Conservation (phyloP, 2,113 vertebrate genomes). For the Origma solitaria region DNA sequence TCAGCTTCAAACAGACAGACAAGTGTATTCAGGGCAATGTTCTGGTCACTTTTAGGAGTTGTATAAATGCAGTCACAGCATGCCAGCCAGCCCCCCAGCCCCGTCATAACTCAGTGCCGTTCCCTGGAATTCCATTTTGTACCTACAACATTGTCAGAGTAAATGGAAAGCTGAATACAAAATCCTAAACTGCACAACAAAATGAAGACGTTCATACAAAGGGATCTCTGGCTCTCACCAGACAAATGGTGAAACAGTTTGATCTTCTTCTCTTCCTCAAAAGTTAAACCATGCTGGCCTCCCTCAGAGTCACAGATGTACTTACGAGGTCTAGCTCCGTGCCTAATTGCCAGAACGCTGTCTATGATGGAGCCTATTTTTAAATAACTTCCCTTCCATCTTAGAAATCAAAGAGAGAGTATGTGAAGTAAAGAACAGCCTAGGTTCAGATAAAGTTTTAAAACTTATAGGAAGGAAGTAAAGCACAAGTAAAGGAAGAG, state of each 20-base stretch:
- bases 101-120: accelerated
- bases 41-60: background rate
- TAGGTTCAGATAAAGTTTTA: slow-evolving; percentile 40
- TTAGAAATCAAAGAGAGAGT: slow-evolving; percentile 51
- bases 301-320: slow-evolving; percentile 48
- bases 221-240: background rate
- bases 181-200: background rate
- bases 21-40: background rate
- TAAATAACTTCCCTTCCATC: slow-evolving; percentile 53
- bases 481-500: slow-evolving; percentile 5
- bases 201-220: background rate
- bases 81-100: too few species aligned
- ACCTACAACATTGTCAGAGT: accelerated
- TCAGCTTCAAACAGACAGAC: background rate
- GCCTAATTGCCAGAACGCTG: background rate
- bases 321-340: background rate
- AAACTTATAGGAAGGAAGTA: slow-evolving; percentile 20
- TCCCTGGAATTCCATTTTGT: background rate
- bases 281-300: slow-evolving; percentile 23
- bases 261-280: background rate
- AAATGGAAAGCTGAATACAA: background rate
- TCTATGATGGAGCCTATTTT: slow-evolving; percentile 18
- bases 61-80: background rate
- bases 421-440: slow-evolving; percentile 3
- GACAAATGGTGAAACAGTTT: background rate